Base-by-base conservation (phyloP, 2,888 invertebrate species). In the Rhyacophila evoluta region DNA sequence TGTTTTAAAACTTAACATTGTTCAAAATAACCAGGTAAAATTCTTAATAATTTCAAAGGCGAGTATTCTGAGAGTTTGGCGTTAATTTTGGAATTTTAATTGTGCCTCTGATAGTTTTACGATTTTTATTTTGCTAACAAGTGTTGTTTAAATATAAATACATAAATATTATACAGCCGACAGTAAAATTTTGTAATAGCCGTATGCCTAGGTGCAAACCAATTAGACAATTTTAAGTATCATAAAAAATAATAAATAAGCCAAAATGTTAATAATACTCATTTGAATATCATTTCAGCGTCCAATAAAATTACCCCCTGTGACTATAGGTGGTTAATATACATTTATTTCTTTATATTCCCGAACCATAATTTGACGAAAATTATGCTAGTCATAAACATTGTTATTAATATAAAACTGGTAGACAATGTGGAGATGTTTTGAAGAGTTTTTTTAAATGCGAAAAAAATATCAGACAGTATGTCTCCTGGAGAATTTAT, bases 121-220 rank as follows among this genome's bases (percentile, higher is more conserved):
- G 55, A 55, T 55, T 55, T 41, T 55, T 55, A 55, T 55, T 55
- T 55, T 55, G 55, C 55, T 55, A 55, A 55, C 55, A 55, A 55
- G 55, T 55, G 55, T 55, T 55, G 55, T 55, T 25, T 19, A 19
- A 55, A 19, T 55, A 55, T 55, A 55, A 55, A 55, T 25, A 55
- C 55, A 55, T 55, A 55, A 55, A 55, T 55, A 55, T 55, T 55
- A 55, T 55, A 55, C 19, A 55, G 55, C 55, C 55, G 6, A 55
- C 19, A 55, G 55, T 55, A 55, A 55, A 55, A 55, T 55, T 12
- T 1, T 55, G 55, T 55, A 6, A 8, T 41, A 10, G 55, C 55
- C 19, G 19, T 55, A 55, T 55, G 19, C 25, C 15, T 25, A 25
- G 15, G 25, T 55, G 55, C 19, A 55, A 19, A 55, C 55, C 55